Percentiles rank a stretch among this genome's conserved stretches.
phyloP scores from a whole-genome alignment of 2,888 invertebrate genomes.

The Tenthredo livida region DNA sequence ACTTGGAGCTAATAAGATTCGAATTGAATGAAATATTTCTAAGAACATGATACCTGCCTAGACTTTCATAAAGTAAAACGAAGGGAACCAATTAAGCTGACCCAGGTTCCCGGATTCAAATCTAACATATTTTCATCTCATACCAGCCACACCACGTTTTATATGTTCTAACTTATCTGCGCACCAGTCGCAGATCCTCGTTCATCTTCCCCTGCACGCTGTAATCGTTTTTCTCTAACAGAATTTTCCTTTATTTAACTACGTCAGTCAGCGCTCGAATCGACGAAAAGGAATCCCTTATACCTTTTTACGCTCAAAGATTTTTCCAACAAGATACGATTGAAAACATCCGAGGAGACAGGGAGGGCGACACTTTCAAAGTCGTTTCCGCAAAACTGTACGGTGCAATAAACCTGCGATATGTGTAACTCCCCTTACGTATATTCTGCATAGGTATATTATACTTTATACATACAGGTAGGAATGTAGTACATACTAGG shows the following conservation, averaged over 20 bases:
- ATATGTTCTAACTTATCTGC: background rate
- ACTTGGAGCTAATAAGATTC: background rate
- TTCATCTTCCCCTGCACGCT: background rate
- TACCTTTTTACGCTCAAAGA: background rate
- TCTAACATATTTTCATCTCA: background rate
- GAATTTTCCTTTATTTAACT: background rate
- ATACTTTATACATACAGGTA: background rate
- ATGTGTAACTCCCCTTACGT: background rate
- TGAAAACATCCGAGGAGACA: background rate
- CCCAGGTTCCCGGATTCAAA: background rate
- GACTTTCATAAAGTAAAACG: background rate
- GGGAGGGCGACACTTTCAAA: background rate
- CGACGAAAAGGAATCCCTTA: background rate
- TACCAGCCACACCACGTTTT: constrained; percentile 15
- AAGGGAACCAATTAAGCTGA: constrained; percentile 5
- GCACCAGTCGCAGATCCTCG: background rate
- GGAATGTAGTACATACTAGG: background rate
- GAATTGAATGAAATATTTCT: background rate
- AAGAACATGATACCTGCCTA: background rate
- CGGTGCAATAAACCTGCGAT: background rate
- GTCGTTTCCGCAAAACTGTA: background rate
- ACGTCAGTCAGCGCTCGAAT: background rate
- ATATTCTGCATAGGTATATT: background rate
- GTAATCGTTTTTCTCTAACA: background rate
- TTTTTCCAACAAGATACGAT: background rate